Conservation (phyloP, 2,113 vertebrate genomes). For the Aramus guarauna region DNA sequence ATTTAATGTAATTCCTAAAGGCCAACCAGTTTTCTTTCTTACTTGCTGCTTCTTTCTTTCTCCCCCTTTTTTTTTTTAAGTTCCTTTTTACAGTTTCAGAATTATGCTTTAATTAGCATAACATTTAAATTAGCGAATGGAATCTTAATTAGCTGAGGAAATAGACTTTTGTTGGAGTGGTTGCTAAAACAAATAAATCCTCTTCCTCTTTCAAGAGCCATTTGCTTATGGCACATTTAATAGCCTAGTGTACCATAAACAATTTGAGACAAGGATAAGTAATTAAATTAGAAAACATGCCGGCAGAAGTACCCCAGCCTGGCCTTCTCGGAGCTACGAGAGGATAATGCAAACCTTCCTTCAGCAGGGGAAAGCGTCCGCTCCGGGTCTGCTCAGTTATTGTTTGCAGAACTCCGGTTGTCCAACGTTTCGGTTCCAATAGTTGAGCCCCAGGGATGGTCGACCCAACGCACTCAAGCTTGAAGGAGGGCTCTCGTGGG, state of each 20-base stretch:
- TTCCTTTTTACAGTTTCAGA: constrained; percentile 74
- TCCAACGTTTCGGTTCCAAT: not conserved
- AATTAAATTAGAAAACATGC: constrained; percentile 79
- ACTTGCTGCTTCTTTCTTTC: constrained; percentile 47
- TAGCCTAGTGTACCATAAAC: constrained; percentile 79
- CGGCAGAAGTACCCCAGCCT: constrained; percentile 50
- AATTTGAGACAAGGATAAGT: constrained; percentile 78
- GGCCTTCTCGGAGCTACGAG: constrained; percentile 33
- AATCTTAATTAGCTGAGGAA: constrained; percentile 84
- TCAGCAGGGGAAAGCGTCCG: not conserved
- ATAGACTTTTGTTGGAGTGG: constrained; percentile 81
- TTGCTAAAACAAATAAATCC: constrained; percentile 84
- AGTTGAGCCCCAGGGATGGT: not conserved
- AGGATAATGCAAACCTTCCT: not conserved
- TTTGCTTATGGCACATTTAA: constrained; percentile 81
- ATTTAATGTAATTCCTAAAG: constrained; percentile 76
- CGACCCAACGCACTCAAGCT: not conserved
- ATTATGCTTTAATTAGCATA: constrained; percentile 84
- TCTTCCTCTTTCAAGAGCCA: constrained; percentile 79
- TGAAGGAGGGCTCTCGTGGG: not conserved
- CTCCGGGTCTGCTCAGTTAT: not conserved
- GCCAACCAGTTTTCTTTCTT: constrained; percentile 59
- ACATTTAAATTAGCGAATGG: constrained; percentile 82
- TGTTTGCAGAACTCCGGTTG: not conserved
- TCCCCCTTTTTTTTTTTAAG: constrained; percentile 4